Conservation (phyloP, 1,140 invertebrate genomes). For the Pseudoatta argentina region DNA sequence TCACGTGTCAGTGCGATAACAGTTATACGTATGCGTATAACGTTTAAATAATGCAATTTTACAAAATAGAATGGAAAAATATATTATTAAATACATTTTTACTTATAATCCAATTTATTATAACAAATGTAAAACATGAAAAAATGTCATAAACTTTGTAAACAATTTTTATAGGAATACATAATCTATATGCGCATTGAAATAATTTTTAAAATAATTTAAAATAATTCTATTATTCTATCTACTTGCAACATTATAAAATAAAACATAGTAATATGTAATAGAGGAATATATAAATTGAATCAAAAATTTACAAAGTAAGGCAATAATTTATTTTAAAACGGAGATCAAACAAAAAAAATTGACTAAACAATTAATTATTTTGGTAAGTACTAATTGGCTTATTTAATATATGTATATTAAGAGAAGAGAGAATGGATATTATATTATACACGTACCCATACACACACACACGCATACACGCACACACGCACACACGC, state of each 20-base stretch:
- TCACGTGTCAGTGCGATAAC: not conserved
- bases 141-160: not conserved
- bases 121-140: too few relatives aligned
- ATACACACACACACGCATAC: not conserved
- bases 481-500: too few relatives aligned
- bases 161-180: not conserved
- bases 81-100: not conserved
- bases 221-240: not conserved
- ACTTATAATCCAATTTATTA: not conserved
- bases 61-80: not conserved
- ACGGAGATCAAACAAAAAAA: not conserved
- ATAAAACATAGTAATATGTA: not conserved
- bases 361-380: not conserved
- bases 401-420: not conserved
- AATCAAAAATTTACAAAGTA: not conserved
- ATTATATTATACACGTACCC: slow-evolving; percentile 4
- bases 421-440: not conserved
- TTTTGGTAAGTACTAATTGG: slow-evolving; percentile 8
- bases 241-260: not conserved
- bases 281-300: not conserved
- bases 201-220: not conserved
- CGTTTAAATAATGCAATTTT: slow-evolving; percentile 2
- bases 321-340: slow-evolving; percentile 9
- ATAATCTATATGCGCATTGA: not conserved
- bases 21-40: not conserved